Base-by-base conservation (phyloP, 1,140 invertebrate genomes). In the Hirudo medicinalis region DNA sequence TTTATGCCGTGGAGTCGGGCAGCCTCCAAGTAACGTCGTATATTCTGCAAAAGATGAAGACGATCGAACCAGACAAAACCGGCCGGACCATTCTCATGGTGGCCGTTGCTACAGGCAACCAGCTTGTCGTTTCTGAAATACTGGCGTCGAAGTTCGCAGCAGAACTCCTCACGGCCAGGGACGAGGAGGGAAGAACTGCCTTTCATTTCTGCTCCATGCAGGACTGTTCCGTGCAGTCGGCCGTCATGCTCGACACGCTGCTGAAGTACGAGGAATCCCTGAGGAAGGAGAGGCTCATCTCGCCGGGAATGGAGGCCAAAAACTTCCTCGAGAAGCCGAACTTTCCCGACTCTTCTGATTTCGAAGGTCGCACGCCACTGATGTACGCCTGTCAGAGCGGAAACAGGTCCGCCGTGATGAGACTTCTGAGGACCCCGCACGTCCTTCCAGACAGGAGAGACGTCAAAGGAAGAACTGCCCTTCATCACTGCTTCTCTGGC, bases 401-500 rank as follows among this genome's bases (percentile, higher is more conserved):
- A 15, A 32, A 71, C 36, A 32, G 25, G 15, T n/a, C 29, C 0
- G 36, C 68, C 32, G 71, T 75, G 0, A n/a, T 49, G 15, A 19
- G 3, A 15, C 70, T 75, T 22, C 60, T 75, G 0, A 55, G 72
- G 22, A 27, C 54, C 6, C 74, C 75, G n/a, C 0, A 22, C n/a
- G 69, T 71, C 67, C 22, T 49, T 27, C 32, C 67, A 15, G 72
- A 74, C 63, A 32, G 29, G 5, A 54, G 27, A 15, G 74, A 75
- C 67, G 49, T 43, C 19, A 25, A 25, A 27, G 40, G 53, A 19
- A 40, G 69, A 53, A 73, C 55, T 40, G 74, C 74, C 22, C 70
- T 75, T 19, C 75, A 75, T 67, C 60, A 75, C 54, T 74, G 71
- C 70, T 73, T 75, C 66, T 57, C 54, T 19, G 54, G 36, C 9